These are phyloP conservation scores for Cactoblastis cactorum DNA, from an alignment of 2,888 invertebrate genomes.

Conservation along the genomic window DNA sequence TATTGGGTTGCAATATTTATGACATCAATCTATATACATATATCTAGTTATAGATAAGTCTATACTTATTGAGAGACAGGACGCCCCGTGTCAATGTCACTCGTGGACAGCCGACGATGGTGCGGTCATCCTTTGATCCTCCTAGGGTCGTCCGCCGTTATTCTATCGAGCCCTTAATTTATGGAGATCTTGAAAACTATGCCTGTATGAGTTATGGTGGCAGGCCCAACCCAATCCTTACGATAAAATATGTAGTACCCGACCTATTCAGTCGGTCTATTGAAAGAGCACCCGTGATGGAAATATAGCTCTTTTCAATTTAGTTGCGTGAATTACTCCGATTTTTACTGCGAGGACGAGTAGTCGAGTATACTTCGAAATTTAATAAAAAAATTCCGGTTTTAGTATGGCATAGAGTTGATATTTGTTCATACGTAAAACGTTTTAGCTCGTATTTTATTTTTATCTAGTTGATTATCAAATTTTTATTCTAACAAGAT, in stretches of 20 bases:
- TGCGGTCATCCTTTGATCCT: conserved; percentile 13
- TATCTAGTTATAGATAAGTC: too few relatives aligned
- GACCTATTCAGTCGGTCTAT: background rate
- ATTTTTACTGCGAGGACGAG: background rate
- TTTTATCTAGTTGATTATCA: too few relatives aligned
- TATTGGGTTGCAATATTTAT: too few relatives aligned
- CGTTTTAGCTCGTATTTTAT: too few relatives aligned
- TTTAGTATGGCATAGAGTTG: background rate
- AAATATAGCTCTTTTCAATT: conserved; percentile 8
- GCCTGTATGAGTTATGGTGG: conserved; percentile 43
- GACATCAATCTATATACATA: too few relatives aligned
- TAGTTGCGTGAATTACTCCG: conserved; percentile 6
- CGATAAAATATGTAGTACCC: conserved; percentile 28
- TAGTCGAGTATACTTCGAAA: conserved; percentile 3
- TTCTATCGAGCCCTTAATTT: conserved; percentile 48
- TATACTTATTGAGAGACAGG: background rate
- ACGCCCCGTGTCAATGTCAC: background rate
- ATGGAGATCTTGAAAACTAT: conserved; percentile 31
- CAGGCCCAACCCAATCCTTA: conserved; percentile 25
- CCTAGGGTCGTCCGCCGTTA: conserved; percentile 46
- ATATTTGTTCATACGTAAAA: background rate
- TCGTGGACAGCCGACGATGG: background rate
- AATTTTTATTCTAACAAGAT: too few relatives aligned
- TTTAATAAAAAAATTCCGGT: conserved; percentile 6
- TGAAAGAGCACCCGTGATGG: conserved; percentile 1